phyloP scores from a whole-genome alignment of 2,113 vertebrate genomes.

The Heliornis fulica region DNA sequence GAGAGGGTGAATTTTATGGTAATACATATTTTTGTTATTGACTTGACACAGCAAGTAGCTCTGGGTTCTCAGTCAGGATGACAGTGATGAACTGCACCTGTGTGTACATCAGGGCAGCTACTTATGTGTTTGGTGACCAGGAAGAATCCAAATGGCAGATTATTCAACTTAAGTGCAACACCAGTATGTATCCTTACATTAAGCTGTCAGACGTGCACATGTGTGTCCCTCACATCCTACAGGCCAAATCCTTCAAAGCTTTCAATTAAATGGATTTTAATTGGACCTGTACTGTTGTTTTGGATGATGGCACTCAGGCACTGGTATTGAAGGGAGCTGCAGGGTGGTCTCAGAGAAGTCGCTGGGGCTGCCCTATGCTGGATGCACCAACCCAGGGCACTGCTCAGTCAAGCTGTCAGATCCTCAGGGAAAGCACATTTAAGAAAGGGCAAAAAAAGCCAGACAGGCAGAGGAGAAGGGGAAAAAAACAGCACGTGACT shows the following conservation, averaged over 20 bases:
- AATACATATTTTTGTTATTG: background rate
- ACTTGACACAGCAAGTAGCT: background rate
- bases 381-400: rapidly evolving
- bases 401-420: rapidly evolving
- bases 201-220: background rate
- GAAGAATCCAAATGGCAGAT: background rate
- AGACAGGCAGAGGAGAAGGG: background rate
- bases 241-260: background rate
- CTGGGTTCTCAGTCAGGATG: background rate
- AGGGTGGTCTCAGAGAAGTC: background rate
- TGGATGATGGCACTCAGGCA: rapidly evolving
- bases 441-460: background rate
- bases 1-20: background rate
- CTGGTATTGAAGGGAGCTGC: background rate
- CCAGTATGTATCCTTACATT: background rate
- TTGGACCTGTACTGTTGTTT: background rate
- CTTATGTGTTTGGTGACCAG: background rate
- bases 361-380: rapidly evolving
- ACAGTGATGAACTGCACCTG: background rate
- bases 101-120: background rate
- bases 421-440: rapidly evolving
- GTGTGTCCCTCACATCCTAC: no score
- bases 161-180: background rate
- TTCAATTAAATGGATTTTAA: background rate
- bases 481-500: no score